Base-by-base conservation (phyloP, 2,797 vertebrate genomes). In the Lophotriccus pileatus region DNA sequence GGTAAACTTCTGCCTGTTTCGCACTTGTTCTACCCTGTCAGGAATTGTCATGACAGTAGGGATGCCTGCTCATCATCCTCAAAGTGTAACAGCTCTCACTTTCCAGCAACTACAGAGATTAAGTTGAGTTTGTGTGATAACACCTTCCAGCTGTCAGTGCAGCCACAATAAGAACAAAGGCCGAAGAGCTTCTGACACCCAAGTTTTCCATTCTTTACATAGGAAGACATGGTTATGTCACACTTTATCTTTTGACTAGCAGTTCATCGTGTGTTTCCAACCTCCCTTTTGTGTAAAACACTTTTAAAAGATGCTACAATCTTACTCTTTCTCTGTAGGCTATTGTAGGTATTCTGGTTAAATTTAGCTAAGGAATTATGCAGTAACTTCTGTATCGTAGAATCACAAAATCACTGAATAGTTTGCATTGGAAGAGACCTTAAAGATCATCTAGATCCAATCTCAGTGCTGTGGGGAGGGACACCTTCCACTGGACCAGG, bases 381-480 rank as follows among this genome's bases (percentile, higher is more conserved):
- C 24, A 52, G 10, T 21, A 62, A 41, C 1, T 49, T 43, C 10
- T 49, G 2, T 58, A 27, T 25, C 7, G 52, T 0, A 52, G 28
- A 32, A 78, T 52, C 21, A 37, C 9, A 39, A 5, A 69, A 36
- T 41, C 32, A 47, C 18, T 14, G 10, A 75, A 58, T 7, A 9
- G 3, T 58, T 44, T 49, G 14, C 12, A 12, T 41, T 70, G 14
- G 20, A 84, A 87, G 3, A 0, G 18, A 27, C 7, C 10, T 37
- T 68, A 47, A 55, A 59, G 24, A 36, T 41, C 23, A 44, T 15
- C 32, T 58, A 18, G 4, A 55, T 56, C 13, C 15, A 44, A 4
- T 2, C 1, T 5, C 5, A 2, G 2, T 72, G n/a, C 10, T 7
- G 14, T 7, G 11, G 20, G 5, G 9, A 70, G 9, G 28, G 9